phyloP scores from a whole-genome alignment of 2,797 vertebrate species.

The Lepilemur septentrionalis region DNA sequence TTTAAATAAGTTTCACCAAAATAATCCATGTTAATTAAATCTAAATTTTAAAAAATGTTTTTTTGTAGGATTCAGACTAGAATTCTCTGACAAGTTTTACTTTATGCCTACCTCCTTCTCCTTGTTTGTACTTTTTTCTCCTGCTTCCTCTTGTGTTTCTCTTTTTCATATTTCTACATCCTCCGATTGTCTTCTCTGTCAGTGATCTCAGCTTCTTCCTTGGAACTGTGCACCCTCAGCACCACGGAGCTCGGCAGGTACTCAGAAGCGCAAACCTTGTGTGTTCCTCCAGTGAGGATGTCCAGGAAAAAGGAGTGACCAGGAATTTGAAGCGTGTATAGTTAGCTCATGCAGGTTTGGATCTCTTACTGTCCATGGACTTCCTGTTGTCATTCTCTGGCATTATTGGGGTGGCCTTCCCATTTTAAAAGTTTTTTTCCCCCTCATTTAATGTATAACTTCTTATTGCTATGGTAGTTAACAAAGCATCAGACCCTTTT shows the following conservation, averaged over 20 bases:
- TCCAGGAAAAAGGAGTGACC: neutral
- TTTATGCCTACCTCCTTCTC: neutral
- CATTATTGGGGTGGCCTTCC: neutral
- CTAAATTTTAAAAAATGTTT: neutral
- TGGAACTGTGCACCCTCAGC: rapidly evolving
- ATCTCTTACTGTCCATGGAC: neutral
- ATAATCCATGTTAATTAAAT: neutral
- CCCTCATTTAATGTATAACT: neutral
- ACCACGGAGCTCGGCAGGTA: neutral
- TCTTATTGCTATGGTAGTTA: neutral
- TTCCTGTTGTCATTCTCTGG: neutral
- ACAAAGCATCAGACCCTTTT: neutral
- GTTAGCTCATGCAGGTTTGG: rapidly evolving
- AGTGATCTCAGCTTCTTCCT: neutral
- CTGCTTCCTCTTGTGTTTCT: rapidly evolving
- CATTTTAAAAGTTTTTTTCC: neutral
- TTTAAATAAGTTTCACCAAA: neutral
- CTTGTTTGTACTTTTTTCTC: neutral
- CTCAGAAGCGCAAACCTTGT: rapidly evolving
- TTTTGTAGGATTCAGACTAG: neutral
- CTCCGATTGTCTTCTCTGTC: neutral
- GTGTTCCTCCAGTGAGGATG: neutral
- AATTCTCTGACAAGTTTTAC: neutral
- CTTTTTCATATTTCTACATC: neutral
- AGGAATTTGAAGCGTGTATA: neutral